Percentiles rank a stretch among this genome's conserved stretches.
Conservation (phyloP, 2,797 vertebrate genomes). For the Sebastes cheni region DNA sequence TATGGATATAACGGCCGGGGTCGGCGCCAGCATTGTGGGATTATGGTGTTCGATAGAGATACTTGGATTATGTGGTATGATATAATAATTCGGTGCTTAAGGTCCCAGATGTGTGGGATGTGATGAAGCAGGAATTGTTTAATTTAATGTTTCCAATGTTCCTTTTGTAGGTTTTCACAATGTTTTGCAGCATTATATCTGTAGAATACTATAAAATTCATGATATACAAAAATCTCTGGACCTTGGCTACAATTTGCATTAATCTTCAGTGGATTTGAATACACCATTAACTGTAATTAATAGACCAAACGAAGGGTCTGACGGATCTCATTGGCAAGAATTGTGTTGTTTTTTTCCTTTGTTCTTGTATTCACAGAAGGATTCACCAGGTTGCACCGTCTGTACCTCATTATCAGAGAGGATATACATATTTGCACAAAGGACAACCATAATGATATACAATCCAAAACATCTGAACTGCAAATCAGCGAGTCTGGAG, state of each 20-base stretch:
- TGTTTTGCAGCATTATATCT: neutral
- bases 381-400: conserved; percentile 32
- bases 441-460: conserved; percentile 33
- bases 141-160: neutral
- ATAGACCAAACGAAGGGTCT: neutral
- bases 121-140: neutral
- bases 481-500: conserved; percentile 8
- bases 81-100: conserved; percentile 21
- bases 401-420: conserved; percentile 29
- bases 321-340: conserved; percentile 2
- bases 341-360: neutral
- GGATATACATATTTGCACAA: conserved; percentile 30
- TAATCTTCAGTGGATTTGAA: neutral
- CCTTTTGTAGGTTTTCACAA: neutral
- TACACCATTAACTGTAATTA: neutral
- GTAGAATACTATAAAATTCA: neutral
- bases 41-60: conserved; percentile 54
- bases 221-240: neutral
- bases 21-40: conserved; percentile 47
- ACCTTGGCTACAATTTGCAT: neutral
- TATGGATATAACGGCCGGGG: conserved; percentile 49
- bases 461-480: conserved; percentile 33
- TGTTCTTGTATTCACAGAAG: conserved; percentile 18
- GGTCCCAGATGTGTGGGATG: conserved; percentile 25
- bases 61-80: conserved; percentile 46